Evolutionary conservation across 92 coral and sea anemone genomes (phyloP), one percentile per base, ranked within the genome.

Genomic region (Porites divaricata): DNA sequence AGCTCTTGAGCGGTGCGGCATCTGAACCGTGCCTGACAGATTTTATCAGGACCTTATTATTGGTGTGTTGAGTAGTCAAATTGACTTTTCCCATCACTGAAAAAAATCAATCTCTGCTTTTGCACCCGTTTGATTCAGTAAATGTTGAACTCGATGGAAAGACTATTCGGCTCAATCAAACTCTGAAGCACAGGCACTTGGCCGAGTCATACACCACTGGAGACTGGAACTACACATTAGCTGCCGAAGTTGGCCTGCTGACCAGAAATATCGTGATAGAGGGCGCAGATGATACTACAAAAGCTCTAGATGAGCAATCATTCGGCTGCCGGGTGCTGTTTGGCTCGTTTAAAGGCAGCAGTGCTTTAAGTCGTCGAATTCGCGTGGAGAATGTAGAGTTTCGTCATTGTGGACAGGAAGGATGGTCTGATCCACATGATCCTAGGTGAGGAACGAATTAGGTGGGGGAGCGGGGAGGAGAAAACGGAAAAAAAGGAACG

Each of bases 211-310:
- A 89, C 57, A 67, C 59, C 75, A 90, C 90, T 6, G 87, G 89
- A 10, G 67, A 88, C 65, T 79, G 89, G 84, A 81, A 92, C 74
- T 93, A 93, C 86, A 81, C 85, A 63, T 68, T 95, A 51, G 93
- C 95, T 0, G 98, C 95, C 8, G 97, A 95, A 68, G 97, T 95
- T 23, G 98, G 98, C 1, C 95, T 95, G 89, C 97, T 95, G 86
- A 93, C 98, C 72, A 89, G 98, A 62, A 93, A 91, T 76, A 67
- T 95, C 53, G 94, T 89, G 86, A 91, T 95, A 68, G 97, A 93
- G 72, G 98, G 98, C 86, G 95, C 98, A 5, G 91, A 93, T 68
- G 96, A 95, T 87, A 88, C 86, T 23, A 67, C 64, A 58, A 92
- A 92, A 6, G 88, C 88, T 8, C 87, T 90, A 75, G 87, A 91